Conservation (phyloP, 2,888 invertebrate genomes). For the Tholera decimalis region DNA sequence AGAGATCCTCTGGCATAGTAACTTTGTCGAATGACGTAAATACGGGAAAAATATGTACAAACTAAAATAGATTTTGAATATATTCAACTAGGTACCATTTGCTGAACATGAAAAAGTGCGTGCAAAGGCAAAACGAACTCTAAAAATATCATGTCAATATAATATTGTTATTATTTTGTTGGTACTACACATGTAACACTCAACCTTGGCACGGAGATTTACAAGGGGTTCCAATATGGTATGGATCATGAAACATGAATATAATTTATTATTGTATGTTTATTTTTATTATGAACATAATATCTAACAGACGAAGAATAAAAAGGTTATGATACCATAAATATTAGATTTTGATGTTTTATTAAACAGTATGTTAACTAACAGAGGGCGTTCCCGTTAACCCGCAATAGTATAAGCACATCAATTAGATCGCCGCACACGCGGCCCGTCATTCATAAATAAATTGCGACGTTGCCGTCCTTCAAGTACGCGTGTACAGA, state of each 20-base stretch:
- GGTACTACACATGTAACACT: slow-evolving; percentile 34
- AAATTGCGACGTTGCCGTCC: no score
- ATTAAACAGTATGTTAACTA: no score
- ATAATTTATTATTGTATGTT: slow-evolving; percentile 39
- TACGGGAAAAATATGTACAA: neutral
- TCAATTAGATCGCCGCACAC: no score
- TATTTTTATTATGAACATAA: slow-evolving; percentile 39
- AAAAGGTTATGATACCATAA: slow-evolving; percentile 38
- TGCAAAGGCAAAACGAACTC: slow-evolving; percentile 27
- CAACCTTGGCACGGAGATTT: slow-evolving; percentile 41
- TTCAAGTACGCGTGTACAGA: no score
- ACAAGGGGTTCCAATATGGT: slow-evolving; percentile 24
- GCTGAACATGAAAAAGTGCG: slow-evolving; percentile 38
- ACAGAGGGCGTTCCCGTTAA: no score
- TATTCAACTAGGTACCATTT: slow-evolving; percentile 6
- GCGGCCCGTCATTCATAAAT: no score
- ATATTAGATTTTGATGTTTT: slow-evolving; percentile 27
- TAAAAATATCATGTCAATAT: slow-evolving; percentile 26
- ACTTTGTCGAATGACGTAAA: slow-evolving; percentile 18
- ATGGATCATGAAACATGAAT: slow-evolving; percentile 32
- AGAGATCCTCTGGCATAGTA: neutral
- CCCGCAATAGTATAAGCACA: no score
- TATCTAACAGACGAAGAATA: slow-evolving; percentile 17
- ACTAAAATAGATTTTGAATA: slow-evolving; percentile 9
- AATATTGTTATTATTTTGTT: slow-evolving; percentile 31